phyloP scores from a whole-genome alignment of 2,888 invertebrate species.

The Ormia ochracea region DNA sequence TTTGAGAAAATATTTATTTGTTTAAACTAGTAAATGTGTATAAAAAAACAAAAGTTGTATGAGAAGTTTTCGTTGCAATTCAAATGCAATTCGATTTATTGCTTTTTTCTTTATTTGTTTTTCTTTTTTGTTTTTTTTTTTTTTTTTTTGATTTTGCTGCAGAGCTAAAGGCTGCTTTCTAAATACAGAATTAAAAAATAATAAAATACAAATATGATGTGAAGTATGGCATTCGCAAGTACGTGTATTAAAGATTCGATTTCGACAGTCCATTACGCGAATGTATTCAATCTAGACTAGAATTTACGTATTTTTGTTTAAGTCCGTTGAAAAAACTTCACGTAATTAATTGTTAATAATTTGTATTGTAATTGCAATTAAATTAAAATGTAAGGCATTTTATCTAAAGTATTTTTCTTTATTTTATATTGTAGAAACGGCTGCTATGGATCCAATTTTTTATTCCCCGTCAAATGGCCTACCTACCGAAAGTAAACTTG shows the following conservation, averaged over 20 bases:
- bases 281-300: not conserved
- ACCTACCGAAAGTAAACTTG: conserved; percentile 90
- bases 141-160: not conserved
- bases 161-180: not conserved
- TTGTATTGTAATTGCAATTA: not conserved
- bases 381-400: not conserved
- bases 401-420: conserved; percentile 3
- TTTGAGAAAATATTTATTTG: conserved; percentile 12
- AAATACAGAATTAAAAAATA: conserved; percentile 20
- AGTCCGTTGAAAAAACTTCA: not conserved
- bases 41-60: conserved; percentile 14
- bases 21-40: conserved; percentile 17
- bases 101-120: not conserved
- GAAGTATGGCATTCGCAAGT: conserved; percentile 9
- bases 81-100: conserved; percentile 12
- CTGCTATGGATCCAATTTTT: conserved; percentile 86
- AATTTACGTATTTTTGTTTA: not conserved
- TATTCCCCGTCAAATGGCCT: conserved; percentile 84
- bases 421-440: conserved; percentile 71
- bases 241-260: conserved; percentile 21
- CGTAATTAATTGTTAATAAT: not conserved
- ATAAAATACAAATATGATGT: not conserved
- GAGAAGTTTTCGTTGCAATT: conserved; percentile 14
- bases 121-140: not conserved
- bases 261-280: conserved; percentile 18